phyloP scores from a whole-genome alignment of 2,113 vertebrate species.

The Labeo catla region DNA sequence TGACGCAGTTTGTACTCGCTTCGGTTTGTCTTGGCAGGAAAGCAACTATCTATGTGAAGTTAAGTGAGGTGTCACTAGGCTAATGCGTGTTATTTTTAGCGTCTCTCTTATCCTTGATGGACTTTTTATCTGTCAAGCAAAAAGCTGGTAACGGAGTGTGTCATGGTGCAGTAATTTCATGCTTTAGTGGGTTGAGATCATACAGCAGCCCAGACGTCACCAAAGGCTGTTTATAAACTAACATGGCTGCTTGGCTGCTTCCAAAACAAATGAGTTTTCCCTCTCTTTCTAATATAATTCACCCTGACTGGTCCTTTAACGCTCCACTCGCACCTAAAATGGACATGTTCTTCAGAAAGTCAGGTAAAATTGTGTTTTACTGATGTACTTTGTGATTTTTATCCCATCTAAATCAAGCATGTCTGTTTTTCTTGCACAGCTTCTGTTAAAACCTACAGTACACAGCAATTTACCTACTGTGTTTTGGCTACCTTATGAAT shows the following conservation, averaged over 20 bases:
- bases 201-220: slow-evolving; percentile 14
- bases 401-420: neutral
- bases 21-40: slow-evolving; percentile 4
- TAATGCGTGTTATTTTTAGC: slow-evolving; percentile 40
- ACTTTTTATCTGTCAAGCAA: slow-evolving; percentile 21
- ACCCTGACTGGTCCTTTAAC: neutral
- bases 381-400: neutral
- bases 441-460: neutral
- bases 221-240: slow-evolving; percentile 14
- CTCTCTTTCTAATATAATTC: neutral
- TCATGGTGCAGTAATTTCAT: slow-evolving; percentile 29
- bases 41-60: neutral
- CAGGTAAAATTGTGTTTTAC: neutral
- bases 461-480: neutral
- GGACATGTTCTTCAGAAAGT: neutral
- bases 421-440: neutral
- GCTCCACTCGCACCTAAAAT: neutral
- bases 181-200: slow-evolving; percentile 40
- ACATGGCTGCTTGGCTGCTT: slow-evolving; percentile 23
- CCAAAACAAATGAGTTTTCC: slow-evolving; percentile 10
- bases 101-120: slow-evolving; percentile 29
- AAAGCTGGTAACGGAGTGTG: slow-evolving; percentile 10
- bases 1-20: slow-evolving; percentile 1
- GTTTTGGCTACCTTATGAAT: neutral
- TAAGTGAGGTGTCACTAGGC: slow-evolving; percentile 23